Conservation (phyloP, 2,113 vertebrate species). For the Anhinga anhinga region DNA sequence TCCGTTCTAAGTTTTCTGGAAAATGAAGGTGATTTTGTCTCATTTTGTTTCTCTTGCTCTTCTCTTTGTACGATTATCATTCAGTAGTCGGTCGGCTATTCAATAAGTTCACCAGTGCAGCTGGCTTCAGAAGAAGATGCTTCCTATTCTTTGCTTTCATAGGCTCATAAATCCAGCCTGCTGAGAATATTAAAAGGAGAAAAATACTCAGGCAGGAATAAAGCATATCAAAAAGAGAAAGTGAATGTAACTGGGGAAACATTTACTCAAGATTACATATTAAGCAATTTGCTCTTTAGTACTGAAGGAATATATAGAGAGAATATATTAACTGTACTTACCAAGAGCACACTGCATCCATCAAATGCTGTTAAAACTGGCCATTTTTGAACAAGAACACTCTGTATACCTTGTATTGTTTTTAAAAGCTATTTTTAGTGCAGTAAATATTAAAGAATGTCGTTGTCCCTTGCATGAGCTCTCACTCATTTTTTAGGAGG, state of each 20-base stretch:
- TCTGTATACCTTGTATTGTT: slow-evolving; percentile 4
- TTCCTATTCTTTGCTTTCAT: slow-evolving; percentile 46
- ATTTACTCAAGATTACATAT: slow-evolving; percentile 62
- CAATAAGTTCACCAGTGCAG: slow-evolving; percentile 14
- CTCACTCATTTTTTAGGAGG: slow-evolving; percentile 67
- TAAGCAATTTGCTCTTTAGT: slow-evolving; percentile 57
- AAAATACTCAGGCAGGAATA: slow-evolving; percentile 43
- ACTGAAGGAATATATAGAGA: slow-evolving; percentile 8
- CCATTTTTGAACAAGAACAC: slow-evolving; percentile 1
- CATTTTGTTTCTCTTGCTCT: not conserved
- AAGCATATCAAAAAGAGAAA: slow-evolving; percentile 46
- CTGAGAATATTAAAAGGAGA: slow-evolving; percentile 49
- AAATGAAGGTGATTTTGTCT: slow-evolving; percentile 8
- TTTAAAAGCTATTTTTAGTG: slow-evolving; percentile 41
- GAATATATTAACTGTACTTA: slow-evolving; percentile 43
- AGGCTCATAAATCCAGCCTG: slow-evolving; percentile 49
- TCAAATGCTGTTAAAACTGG: not conserved
- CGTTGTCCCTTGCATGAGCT: slow-evolving; percentile 46
- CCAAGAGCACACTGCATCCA: not conserved
- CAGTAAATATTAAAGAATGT: slow-evolving; percentile 55
- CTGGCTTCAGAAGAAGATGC: slow-evolving; percentile 32
- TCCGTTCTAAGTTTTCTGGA: not conserved
- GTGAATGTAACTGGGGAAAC: slow-evolving; percentile 31
- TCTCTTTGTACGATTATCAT: not conserved
- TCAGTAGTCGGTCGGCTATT: slow-evolving; percentile 18